These are phyloP conservation scores for Siniperca chuatsi DNA, from an alignment of 2,113 vertebrate genomes.

Conservation along the genomic window DNA sequence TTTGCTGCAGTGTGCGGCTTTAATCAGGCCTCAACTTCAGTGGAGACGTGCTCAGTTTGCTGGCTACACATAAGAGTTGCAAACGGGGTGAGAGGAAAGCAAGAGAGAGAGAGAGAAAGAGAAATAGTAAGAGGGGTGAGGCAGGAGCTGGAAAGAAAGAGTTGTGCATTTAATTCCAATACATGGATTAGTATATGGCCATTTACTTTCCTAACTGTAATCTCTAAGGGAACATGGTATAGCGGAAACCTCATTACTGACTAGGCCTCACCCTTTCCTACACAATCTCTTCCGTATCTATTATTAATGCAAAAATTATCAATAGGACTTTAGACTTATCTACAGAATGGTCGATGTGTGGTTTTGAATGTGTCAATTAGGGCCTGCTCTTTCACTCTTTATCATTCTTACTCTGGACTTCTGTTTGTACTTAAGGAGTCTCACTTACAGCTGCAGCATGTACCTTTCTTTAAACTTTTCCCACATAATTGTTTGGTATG, in stretches of 20 bases:
- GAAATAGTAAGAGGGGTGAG: constrained; percentile 31
- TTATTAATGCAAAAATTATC: constrained; percentile 78
- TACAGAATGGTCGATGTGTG: constrained; percentile 48
- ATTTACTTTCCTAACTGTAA: constrained; percentile 65
- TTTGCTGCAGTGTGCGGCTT: constrained; percentile 64
- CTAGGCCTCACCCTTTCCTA: constrained; percentile 37
- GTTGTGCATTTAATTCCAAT: constrained; percentile 66
- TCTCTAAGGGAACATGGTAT: constrained; percentile 61
- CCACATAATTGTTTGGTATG: constrained; percentile 1
- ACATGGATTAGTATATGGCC: constrained; percentile 63
- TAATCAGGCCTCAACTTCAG: constrained; percentile 62
- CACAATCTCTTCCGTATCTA: constrained; percentile 55
- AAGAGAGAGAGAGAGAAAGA: not conserved
- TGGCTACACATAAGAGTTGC: constrained; percentile 50
- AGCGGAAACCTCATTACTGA: constrained; percentile 66
- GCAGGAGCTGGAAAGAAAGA: constrained; percentile 45
- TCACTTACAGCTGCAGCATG: constrained; percentile 17
- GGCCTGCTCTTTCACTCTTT: constrained; percentile 20
- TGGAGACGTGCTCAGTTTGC: constrained; percentile 50
- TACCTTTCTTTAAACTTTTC: constrained; percentile 15
- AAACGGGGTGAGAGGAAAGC: constrained; percentile 17
- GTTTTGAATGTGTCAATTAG: constrained; percentile 60
- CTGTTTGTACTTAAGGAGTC: constrained; percentile 36
- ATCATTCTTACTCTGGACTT: constrained; percentile 44
- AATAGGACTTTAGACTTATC: constrained; percentile 58